Percentiles rank a stretch among this genome's conserved stretches.
Conservation (phyloP, 2,888 invertebrate genomes). For the Thyatira batis region DNA sequence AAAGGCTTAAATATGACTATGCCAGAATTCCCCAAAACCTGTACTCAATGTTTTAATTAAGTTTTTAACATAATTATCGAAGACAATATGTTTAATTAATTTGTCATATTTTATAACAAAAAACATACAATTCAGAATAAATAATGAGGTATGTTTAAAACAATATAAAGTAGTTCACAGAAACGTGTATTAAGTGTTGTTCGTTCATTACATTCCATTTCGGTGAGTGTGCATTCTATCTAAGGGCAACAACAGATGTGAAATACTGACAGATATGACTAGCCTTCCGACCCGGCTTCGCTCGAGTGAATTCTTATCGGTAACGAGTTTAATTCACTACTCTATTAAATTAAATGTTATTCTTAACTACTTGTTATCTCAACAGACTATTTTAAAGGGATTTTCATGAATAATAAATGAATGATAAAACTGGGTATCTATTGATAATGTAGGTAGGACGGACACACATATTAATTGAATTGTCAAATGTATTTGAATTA, state of each 20-base stretch:
- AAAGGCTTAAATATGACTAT: too few relatives aligned
- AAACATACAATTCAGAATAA: not conserved
- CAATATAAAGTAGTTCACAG: not conserved
- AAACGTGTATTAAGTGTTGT: not conserved
- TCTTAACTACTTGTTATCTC: slow-evolving; percentile 12
- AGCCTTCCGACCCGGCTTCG: slow-evolving; percentile 18
- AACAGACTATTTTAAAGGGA: slow-evolving; percentile 14
- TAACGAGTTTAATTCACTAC: slow-evolving; percentile 51
- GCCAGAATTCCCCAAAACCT: not conserved
- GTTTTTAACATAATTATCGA: not conserved
- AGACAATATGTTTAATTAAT: not conserved
- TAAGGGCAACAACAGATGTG: slow-evolving; percentile 27
- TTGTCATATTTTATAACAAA: not conserved
- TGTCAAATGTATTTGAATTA: too few relatives aligned
- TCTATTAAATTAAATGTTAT: slow-evolving; percentile 24
- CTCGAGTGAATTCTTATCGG: slow-evolving; percentile 38
- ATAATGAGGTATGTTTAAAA: not conserved
- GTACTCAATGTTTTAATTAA: not conserved
- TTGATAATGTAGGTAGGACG: not conserved
- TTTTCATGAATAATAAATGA: slow-evolving; percentile 15
- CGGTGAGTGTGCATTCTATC: slow-evolving; percentile 1
- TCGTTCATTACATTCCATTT: not conserved
- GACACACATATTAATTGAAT: not conserved
- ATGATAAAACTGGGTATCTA: not conserved
- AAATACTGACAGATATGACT: slow-evolving; percentile 33